Evolutionary conservation across 2,797 vertebrate genomes (phyloP).

Genomic region (Ceryle rudis): DNA sequence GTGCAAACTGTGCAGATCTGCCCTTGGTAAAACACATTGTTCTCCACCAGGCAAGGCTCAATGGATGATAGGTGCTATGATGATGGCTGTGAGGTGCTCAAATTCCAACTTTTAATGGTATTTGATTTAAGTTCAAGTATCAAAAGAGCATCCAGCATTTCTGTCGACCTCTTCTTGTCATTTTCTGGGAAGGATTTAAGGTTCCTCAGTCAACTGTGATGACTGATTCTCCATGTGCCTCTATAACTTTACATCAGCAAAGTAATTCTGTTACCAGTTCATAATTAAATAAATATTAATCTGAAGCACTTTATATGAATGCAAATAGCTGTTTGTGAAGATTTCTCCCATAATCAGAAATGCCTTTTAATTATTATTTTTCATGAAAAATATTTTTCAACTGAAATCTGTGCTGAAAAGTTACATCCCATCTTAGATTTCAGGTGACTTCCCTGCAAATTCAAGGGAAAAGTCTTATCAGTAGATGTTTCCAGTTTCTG

Average conservation of each 20-base stretch:
- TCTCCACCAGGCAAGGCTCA: neutral
- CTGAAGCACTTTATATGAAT: neutral
- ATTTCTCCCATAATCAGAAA: neutral
- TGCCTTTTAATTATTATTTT: neutral
- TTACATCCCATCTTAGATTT: neutral
- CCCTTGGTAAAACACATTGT: fast-evolving
- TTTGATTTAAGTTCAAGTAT: neutral
- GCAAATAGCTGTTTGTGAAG: neutral
- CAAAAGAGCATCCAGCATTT: neutral
- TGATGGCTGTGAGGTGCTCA: neutral
- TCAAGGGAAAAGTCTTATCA: neutral
- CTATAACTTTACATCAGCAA: neutral
- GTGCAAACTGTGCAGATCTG: neutral
- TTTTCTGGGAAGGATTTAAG: neutral
- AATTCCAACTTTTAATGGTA: neutral
- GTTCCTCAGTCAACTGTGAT: neutral
- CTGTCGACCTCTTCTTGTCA: neutral
- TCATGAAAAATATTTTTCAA: neutral
- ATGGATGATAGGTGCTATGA: neutral
- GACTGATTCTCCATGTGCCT: neutral
- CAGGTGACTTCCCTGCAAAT: neutral
- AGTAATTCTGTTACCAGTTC: conserved; percentile 16
- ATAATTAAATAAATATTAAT: neutral
- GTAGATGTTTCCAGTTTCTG: neutral
- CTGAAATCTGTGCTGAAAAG: neutral